Evolutionary conservation across 2,797 vertebrate genomes (phyloP).

Genomic region (Dermochelys coriacea): DNA sequence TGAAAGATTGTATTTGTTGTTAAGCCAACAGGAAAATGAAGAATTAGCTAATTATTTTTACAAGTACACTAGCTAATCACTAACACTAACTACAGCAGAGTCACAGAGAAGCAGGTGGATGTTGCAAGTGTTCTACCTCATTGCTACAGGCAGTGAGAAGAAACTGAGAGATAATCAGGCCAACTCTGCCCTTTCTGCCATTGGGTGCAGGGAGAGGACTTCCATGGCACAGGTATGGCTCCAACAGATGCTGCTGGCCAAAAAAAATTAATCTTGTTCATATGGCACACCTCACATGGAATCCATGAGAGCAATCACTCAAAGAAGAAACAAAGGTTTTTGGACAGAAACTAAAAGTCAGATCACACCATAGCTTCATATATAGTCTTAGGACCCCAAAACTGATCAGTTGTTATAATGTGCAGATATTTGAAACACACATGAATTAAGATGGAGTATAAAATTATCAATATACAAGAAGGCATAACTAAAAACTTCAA

Average conservation of each 20-base stretch:
- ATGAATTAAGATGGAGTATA: neutral
- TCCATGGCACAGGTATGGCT: neutral
- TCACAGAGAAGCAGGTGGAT: neutral
- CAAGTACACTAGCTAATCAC: no score
- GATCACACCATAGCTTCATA: neutral
- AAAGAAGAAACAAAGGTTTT: neutral
- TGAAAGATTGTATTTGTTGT: neutral
- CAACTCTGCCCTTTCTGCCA: neutral
- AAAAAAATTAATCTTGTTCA: neutral
- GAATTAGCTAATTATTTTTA: neutral
- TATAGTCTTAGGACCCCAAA: neutral
- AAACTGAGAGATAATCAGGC: neutral
- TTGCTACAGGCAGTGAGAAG: neutral
- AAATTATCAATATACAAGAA: neutral
- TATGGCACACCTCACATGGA: neutral
- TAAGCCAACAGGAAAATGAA: neutral
- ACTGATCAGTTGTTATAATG: neutral
- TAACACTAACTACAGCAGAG: neutral
- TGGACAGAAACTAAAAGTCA: neutral
- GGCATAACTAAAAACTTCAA: neutral
- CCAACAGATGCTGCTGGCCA: neutral
- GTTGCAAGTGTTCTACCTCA: neutral
- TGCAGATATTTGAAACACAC: no score
- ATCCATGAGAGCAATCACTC: neutral
- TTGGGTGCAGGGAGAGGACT: neutral